Evolutionary conservation across 2,888 invertebrate species (phyloP).

Genomic region (Anticlea derivata): DNA sequence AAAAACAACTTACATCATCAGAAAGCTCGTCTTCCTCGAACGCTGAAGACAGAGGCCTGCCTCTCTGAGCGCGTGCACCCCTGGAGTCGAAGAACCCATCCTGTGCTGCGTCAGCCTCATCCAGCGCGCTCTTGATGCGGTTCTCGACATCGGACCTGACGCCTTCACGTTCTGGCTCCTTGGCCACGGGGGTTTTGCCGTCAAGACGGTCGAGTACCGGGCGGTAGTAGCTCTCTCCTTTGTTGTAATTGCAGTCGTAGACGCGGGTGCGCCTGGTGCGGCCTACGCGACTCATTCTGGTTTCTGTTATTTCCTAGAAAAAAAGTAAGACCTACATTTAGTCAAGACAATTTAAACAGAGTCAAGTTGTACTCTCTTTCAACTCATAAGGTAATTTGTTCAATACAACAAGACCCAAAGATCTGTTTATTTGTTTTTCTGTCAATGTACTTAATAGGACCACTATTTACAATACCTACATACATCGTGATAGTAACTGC

Average conservation of each 20-base stretch:
- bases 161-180: constrained; percentile 67
- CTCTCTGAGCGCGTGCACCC: constrained; percentile 79
- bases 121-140: constrained; percentile 66
- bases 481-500: too few species aligned
- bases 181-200: constrained; percentile 78
- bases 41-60: constrained; percentile 70
- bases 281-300: constrained; percentile 71
- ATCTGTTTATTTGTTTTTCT: too few species aligned
- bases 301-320: constrained; percentile 11
- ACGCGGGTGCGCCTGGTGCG: constrained; percentile 91
- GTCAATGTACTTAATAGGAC: too few species aligned
- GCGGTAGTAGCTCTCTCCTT: constrained; percentile 92
- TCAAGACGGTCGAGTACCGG: constrained; percentile 90
- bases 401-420: too few species aligned
- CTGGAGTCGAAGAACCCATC: constrained; percentile 87
- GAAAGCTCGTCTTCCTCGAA: constrained; percentile 74
- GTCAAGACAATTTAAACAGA: too few species aligned
- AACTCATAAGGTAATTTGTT: too few species aligned
- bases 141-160: constrained; percentile 63
- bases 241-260: constrained; percentile 93
- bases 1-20: constrained; percentile 72
- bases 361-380: too few species aligned
- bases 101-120: constrained; percentile 59
- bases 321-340: too few species aligned
- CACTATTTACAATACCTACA: too few species aligned